These are phyloP conservation scores for Corvus hawaiiensis DNA, from an alignment of 2,113 vertebrate genomes.

Conservation along the genomic window DNA sequence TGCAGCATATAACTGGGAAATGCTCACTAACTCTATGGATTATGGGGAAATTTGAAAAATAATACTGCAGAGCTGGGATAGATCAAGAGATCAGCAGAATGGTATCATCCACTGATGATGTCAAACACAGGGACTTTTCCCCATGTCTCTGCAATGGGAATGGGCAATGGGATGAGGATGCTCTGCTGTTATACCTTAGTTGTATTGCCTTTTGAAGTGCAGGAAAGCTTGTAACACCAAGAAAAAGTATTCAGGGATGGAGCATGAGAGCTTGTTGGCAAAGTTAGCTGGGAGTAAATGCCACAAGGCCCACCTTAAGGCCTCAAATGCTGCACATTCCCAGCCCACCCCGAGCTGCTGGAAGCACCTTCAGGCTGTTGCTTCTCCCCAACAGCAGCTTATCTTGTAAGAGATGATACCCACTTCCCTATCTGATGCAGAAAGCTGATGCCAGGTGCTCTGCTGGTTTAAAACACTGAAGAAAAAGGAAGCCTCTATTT, in stretches of 20 bases:
- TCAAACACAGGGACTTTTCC: background rate
- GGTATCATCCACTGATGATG: background rate
- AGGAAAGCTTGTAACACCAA: background rate
- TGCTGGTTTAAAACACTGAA: background rate
- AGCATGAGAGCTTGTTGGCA: background rate
- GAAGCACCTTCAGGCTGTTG: background rate
- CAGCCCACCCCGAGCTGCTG: background rate
- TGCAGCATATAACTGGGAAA: background rate
- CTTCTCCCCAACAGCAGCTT: background rate
- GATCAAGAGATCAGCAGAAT: background rate
- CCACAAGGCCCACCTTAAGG: background rate
- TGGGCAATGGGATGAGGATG: background rate
- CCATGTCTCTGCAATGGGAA: background rate
- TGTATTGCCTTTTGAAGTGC: background rate
- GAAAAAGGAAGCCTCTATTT: background rate
- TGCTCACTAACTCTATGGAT: background rate
- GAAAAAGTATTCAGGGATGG: background rate
- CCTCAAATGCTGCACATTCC: accelerated
- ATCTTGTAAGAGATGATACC: background rate
- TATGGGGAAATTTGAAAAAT: background rate
- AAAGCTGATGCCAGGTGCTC: background rate
- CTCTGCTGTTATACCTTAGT: background rate
- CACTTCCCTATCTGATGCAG: background rate
- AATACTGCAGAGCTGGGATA: background rate
- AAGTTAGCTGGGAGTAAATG: background rate